A percentile compares a stretch with the other conserved stretches of the same genome.
These are phyloP conservation scores for Darevskia mixta DNA, from an alignment of 2,797 vertebrate genomes.

Conservation along the genomic window DNA sequence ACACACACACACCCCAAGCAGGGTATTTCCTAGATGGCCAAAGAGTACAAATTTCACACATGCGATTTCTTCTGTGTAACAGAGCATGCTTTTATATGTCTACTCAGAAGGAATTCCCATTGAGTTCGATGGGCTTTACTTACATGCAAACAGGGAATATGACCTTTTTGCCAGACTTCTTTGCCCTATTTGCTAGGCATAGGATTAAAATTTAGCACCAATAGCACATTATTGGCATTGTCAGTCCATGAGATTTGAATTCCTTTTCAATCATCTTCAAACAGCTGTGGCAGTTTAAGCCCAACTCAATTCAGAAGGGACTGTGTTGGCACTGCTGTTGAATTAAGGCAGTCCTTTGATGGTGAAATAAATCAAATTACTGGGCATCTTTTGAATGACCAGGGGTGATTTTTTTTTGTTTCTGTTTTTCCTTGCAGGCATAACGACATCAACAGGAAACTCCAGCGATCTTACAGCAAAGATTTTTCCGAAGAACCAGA, in stretches of 20 bases:
- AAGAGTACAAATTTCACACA: not conserved
- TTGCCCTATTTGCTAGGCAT: not conserved
- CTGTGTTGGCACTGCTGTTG: not conserved
- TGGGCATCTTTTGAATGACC: not conserved
- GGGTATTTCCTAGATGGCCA: not conserved
- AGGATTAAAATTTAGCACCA: not conserved
- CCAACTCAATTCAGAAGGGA: not conserved
- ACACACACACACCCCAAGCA: not conserved
- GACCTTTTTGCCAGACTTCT: not conserved
- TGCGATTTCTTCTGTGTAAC: not conserved
- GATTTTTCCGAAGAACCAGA: constrained; percentile 77
- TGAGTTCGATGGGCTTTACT: no score
- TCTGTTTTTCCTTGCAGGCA: constrained; percentile 68
- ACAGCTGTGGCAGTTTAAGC: not conserved
- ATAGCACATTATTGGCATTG: not conserved
- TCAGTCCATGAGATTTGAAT: not conserved
- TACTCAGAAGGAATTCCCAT: no score
- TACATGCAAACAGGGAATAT: not conserved
- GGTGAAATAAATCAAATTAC: constrained; percentile 12
- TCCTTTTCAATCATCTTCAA: not conserved
- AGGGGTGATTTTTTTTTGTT: constrained; percentile 22
- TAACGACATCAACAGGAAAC: constrained; percentile 74
- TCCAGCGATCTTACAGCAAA: constrained; percentile 64
- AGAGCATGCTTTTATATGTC: not conserved
- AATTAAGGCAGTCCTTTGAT: not conserved